Evolutionary conservation across 1,140 invertebrate species (phyloP).

Genomic region (Chrysopa pallens): DNA sequence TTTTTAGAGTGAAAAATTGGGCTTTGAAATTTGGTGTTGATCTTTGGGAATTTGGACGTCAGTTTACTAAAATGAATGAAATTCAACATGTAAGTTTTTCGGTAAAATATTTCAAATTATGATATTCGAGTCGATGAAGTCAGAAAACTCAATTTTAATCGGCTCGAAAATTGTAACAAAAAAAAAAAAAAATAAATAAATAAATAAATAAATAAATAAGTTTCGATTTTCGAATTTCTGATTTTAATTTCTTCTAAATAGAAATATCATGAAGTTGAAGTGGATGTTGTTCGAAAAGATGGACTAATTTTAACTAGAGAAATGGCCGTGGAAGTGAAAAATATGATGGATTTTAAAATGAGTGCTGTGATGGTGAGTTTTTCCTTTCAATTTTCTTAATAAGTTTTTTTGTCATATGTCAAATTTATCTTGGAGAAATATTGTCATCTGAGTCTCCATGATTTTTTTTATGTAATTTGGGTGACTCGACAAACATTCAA

Average conservation of each 20-base stretch:
- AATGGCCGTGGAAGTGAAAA: slow-evolving; percentile 69
- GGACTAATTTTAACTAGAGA: slow-evolving; percentile 65
- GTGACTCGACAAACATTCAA: too few relatives aligned
- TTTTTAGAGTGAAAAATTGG: slow-evolving; percentile 78
- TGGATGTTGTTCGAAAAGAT: slow-evolving; percentile 56
- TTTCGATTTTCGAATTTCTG: slow-evolving; percentile 4
- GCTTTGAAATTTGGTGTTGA: slow-evolving; percentile 75
- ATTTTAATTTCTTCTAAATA: slow-evolving; percentile 17
- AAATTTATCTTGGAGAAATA: too few relatives aligned
- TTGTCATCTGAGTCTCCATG: too few relatives aligned
- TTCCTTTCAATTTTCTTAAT: too few relatives aligned
- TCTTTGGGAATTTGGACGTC: slow-evolving; percentile 70
- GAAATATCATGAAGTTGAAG: slow-evolving; percentile 60
- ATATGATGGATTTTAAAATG: slow-evolving; percentile 81
- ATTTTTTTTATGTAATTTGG: too few relatives aligned
- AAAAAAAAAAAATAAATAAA: not conserved
- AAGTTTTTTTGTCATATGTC: too few relatives aligned
- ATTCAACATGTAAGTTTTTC: slow-evolving; percentile 57
- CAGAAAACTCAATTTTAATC: not conserved
- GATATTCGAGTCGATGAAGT: not conserved
- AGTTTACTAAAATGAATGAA: slow-evolving; percentile 72
- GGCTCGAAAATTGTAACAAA: not conserved
- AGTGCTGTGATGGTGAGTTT: slow-evolving; percentile 70
- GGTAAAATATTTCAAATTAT: not conserved
- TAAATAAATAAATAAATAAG: slow-evolving; percentile 4